Base-by-base conservation (phyloP, 2,113 vertebrate genomes). In the Prunella himalayana region DNA sequence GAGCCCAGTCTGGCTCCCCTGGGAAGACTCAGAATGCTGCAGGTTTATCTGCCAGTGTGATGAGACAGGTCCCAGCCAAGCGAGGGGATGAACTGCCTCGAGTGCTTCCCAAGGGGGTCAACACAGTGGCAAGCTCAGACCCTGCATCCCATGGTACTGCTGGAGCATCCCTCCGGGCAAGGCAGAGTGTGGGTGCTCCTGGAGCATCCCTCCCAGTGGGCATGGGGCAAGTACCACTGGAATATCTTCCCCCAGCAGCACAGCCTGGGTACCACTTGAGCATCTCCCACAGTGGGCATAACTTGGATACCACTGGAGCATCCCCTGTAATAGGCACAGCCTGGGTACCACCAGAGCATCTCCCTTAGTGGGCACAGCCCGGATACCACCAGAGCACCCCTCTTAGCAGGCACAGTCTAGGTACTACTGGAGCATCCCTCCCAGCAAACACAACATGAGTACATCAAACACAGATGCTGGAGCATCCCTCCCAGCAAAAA, bases 361-460 rank as follows among this genome's bases (percentile, higher is more conserved):
- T 11, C 31, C 6, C 3, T 1, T 7, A 6, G 14, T 17, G 4
- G n/a, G 42, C 50, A 42, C 42, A 57, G 30, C 24, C 19, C 53
- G 39, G 8, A 33, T 33, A 22, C 25, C 1, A 0, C 23, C 7
- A 7, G 31, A 63, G 23, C 49, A 73, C 13, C 8, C 10, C 4
- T 25, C 2, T 1, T 2, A 13, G 3, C 6, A 1, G 2, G 11
- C 28, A 41, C 5, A 23, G 20, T 3, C 3, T 7, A 6, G 5
- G 19, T 23, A 16, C 20, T 10, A 61, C 41, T 41, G 41, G 41
- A 41, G 41, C 41, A 41, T 47, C 63, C 54, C 33, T 27, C 25
- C 4, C 33, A 75, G 54, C 9, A 57, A 1, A 22, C 11, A 59
- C 4, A 1, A 13, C 13, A 19, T 41, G 41, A 13, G 41, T 41